Percentiles rank a stretch among this genome's conserved stretches.
Conservation (phyloP, 2,797 vertebrate genomes). For the Lateolabrax maculatus region DNA sequence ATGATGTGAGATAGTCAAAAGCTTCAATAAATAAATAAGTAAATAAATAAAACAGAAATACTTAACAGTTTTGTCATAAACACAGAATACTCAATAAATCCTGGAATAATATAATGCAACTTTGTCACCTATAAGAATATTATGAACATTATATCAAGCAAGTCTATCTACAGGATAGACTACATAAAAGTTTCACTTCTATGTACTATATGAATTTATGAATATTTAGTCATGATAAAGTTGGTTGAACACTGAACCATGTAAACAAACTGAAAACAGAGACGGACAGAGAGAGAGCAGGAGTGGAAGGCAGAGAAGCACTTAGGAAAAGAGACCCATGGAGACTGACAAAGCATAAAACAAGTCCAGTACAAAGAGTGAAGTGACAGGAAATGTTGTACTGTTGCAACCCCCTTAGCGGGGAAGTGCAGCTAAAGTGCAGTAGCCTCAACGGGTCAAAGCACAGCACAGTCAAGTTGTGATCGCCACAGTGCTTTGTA, state of each 20-base stretch:
- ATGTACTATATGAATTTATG: background rate
- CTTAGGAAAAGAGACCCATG: constrained; percentile 42
- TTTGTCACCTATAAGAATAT: background rate
- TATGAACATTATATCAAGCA: background rate
- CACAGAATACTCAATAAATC: background rate
- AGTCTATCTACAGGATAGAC: background rate
- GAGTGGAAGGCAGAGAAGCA: constrained; percentile 35
- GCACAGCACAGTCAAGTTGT: constrained; percentile 8
- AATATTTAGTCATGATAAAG: background rate
- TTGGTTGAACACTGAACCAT: background rate
- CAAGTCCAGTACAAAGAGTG: constrained; percentile 22
- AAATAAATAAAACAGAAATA: background rate
- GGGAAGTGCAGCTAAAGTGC: constrained; percentile 46
- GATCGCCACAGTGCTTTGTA: background rate
- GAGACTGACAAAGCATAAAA: constrained; percentile 50
- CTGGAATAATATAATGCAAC: background rate
- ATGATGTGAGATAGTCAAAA: background rate
- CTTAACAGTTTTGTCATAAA: background rate
- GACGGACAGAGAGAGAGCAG: constrained; percentile 3
- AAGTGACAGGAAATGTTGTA: constrained; percentile 61
- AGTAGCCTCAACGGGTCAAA: constrained; percentile 51
- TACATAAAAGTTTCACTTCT: background rate
- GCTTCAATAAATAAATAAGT: background rate
- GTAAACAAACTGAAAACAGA: background rate
- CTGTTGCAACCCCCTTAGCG: constrained; percentile 30